A percentile compares a stretch with the other conserved stretches of the same genome.
phyloP scores from a whole-genome alignment of 2,888 invertebrate species.

The Plagodis dolabraria region DNA sequence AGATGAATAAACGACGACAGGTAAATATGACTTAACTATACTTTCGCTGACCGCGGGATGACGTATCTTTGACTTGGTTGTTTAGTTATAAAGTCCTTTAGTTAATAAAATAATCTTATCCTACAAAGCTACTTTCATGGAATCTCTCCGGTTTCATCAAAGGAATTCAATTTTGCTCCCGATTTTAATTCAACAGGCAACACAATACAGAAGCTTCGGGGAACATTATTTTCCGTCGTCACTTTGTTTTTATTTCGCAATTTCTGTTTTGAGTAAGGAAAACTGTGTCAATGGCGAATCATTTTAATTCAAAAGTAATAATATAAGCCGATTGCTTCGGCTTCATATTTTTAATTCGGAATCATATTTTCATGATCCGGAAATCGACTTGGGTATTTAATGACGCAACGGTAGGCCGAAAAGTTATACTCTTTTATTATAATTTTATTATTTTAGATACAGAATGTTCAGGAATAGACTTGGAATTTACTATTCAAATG shows the following conservation, averaged over 20 bases:
- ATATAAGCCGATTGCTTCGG: conserved; percentile 6
- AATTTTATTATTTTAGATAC: too few relatives aligned
- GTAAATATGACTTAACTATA: too few relatives aligned
- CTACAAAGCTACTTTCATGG: conserved; percentile 6
- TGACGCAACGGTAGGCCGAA: too few relatives aligned
- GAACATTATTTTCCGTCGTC: conserved; percentile 42
- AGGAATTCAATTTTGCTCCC: conserved; percentile 50
- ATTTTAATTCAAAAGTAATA: conserved; percentile 3
- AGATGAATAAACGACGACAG: too few relatives aligned
- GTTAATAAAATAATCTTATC: not conserved
- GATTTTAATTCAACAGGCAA: conserved; percentile 54
- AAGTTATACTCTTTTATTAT: too few relatives aligned
- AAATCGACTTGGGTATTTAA: too few relatives aligned
- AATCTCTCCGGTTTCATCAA: conserved; percentile 28
- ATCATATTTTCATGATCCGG: too few relatives aligned
- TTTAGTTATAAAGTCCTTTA: not conserved
- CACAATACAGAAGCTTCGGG: conserved; percentile 48
- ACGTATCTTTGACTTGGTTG: too few relatives aligned
- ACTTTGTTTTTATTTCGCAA: not conserved
- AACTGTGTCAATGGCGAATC: conserved; percentile 1
- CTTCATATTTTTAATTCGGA: too few relatives aligned
- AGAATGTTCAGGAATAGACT: too few relatives aligned
- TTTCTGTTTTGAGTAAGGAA: conserved; percentile 4
- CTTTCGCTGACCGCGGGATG: too few relatives aligned
- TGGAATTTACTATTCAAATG: too few relatives aligned